Evolutionary conservation across 2,113 vertebrate species (phyloP).

Genomic region (Andinoacara biseriatus): DNA sequence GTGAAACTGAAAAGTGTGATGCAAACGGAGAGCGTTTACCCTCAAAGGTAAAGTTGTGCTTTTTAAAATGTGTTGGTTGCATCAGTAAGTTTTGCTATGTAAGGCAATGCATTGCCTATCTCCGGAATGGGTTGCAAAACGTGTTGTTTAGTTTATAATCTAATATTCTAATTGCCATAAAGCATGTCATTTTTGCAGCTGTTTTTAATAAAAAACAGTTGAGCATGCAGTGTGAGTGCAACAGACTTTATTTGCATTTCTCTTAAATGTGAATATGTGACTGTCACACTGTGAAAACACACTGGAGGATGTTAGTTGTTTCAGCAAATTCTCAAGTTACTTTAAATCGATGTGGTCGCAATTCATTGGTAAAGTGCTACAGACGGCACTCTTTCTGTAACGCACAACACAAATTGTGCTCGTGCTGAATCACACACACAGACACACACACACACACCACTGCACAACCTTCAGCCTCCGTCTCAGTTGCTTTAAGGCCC

Average conservation of each 20-base stretch:
- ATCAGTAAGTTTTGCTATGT: not conserved
- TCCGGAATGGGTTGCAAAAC: not conserved
- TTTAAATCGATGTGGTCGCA: not conserved
- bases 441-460: not conserved
- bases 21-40: not conserved
- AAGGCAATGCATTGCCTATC: not conserved
- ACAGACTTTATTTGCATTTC: not conserved
- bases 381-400: not conserved
- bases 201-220: not conserved
- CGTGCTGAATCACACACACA: not conserved
- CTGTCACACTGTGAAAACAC: not conserved
- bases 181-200: not conserved
- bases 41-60: not conserved
- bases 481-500: conserved; percentile 47
- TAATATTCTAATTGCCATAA: not conserved
- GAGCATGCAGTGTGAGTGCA: not conserved
- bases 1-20: not conserved
- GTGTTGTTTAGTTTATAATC: not conserved
- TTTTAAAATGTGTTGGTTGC: not conserved
- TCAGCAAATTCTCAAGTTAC: not conserved
- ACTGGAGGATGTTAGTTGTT: not conserved
- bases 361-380: conserved; percentile 1
- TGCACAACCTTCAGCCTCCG: conserved; percentile 34
- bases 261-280: not conserved
- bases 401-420: not conserved